These are phyloP conservation scores for Halictus quadricinctus DNA, from an alignment of 2,888 invertebrate species.

Conservation along the genomic window DNA sequence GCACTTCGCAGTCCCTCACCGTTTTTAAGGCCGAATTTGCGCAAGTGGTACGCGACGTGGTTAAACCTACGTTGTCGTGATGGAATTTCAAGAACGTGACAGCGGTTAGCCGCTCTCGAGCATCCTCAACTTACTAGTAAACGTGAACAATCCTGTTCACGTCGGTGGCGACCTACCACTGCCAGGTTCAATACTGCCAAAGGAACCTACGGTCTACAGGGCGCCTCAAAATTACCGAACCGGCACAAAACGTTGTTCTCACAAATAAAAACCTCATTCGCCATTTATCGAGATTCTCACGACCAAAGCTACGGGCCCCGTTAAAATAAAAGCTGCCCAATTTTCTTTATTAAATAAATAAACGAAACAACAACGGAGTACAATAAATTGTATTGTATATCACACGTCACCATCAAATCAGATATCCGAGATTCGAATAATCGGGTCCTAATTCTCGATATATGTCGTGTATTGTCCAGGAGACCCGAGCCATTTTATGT, in stretches of 20 bases:
- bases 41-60: slow-evolving; percentile 6
- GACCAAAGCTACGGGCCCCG: no score
- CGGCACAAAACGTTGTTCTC: background rate
- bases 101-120: slow-evolving; percentile 17
- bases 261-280: no score
- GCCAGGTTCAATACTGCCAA: background rate
- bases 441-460: no score
- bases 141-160: slow-evolving; percentile 16
- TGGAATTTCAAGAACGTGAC: slow-evolving; percentile 22
- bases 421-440: no score
- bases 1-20: background rate
- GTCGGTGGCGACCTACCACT: slow-evolving; percentile 19
- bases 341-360: no score
- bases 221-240: background rate
- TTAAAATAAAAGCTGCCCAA: no score
- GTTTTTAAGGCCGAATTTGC: slow-evolving; percentile 16
- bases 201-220: background rate
- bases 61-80: slow-evolving; percentile 9
- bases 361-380: no score
- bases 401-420: no score
- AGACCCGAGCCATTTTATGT: no score
- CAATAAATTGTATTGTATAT: no score
- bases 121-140: slow-evolving; percentile 18
- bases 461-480: no score
- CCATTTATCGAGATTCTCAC: no score